Evolutionary conservation across 2,113 vertebrate genomes (phyloP), one percentile per base, ranked within the genome.

Genomic region (Gasterosteus aculeatus): DNA sequence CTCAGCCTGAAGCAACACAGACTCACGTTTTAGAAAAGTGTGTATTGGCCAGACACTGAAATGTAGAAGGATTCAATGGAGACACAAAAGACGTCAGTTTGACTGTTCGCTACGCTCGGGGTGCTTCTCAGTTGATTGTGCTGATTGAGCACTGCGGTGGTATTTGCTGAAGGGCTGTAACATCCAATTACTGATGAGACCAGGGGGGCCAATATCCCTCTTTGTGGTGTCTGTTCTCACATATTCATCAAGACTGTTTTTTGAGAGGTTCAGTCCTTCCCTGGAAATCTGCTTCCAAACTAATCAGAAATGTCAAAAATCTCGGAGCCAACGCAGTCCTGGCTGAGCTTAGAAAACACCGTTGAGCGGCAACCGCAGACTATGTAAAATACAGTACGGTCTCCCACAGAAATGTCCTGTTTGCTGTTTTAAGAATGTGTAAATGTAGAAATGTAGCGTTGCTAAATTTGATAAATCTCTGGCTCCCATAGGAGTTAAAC

Each of bases 351-450:
- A 87, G 86, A 87, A 89, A 87, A 87, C 84, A 91, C 77, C 85
- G 88, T 68, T 66, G 59, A 85, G 87, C 84, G 87, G 87, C 81
- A 86, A 92, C 92, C 91, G 84, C 87, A 89, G 82, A 74, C 87
- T 89, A 88, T 90, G 88, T 70, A 88, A 91, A 93, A 85, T 92
- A 86, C 91, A 89, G 83, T 84, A 81, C 88, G 87, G 88, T 86
- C 81, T 91, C 87, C 92, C 91, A 89, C 92, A 93, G 90, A 83
- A 89, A 92, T 91, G 88, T 87, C 80, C 87, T 79, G 77, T 90
- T 91, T 93, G 89, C 88, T 81, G 73, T 92, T 92, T 93, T 90
- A 66, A 91, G 91, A 89, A 89, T 82, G 88, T 92, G 87, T 89
- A 90, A 92, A 92, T 91, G 90, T 83, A 89, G 91, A 92, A 88